Percentiles rank a stretch among this genome's conserved stretches.
Conservation (phyloP, 2,113 vertebrate genomes). For the Sander lucioperca region DNA sequence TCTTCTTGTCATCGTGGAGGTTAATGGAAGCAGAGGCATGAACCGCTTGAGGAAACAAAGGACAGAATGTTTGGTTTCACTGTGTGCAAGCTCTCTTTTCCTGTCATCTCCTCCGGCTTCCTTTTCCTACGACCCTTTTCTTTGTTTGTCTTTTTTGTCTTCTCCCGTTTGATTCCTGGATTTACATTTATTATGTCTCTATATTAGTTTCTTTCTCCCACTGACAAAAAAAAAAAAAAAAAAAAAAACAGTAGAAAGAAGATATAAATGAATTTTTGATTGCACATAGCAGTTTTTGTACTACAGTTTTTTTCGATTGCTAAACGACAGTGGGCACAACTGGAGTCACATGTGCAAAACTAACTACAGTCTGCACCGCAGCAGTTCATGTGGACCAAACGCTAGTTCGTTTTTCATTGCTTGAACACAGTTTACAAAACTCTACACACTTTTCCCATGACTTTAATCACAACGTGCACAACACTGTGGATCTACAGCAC, state of each 20-base stretch:
- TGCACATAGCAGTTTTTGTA: background rate
- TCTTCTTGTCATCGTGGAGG: slow-evolving; percentile 68
- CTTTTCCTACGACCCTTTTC: slow-evolving; percentile 1
- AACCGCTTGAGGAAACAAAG: slow-evolving; percentile 71
- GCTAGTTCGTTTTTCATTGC: too few species aligned
- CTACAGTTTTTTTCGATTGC: too few species aligned
- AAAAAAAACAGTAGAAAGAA: background rate
- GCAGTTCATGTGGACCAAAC: too few species aligned
- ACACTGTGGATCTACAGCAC: too few species aligned
- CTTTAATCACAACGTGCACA: too few species aligned
- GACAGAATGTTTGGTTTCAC: slow-evolving; percentile 68
- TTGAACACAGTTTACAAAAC: too few species aligned
- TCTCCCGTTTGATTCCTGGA: slow-evolving; percentile 22
- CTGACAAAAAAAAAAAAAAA: slow-evolving; percentile 24
- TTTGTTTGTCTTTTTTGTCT: slow-evolving; percentile 21
- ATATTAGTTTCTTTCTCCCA: slow-evolving; percentile 10
- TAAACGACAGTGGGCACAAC: too few species aligned
- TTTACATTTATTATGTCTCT: slow-evolving; percentile 27
- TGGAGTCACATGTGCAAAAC: too few species aligned
- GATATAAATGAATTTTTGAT: slow-evolving; percentile 38
- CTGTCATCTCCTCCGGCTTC: slow-evolving; percentile 46
- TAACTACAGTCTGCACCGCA: too few species aligned
- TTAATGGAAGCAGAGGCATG: slow-evolving; percentile 74
- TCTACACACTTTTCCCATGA: too few species aligned
- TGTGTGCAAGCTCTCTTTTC: slow-evolving; percentile 50